Percentiles rank a stretch among this genome's conserved stretches.
Evolutionary conservation across 2,113 vertebrate species (phyloP).

Genomic region (Euleptes europaea): DNA sequence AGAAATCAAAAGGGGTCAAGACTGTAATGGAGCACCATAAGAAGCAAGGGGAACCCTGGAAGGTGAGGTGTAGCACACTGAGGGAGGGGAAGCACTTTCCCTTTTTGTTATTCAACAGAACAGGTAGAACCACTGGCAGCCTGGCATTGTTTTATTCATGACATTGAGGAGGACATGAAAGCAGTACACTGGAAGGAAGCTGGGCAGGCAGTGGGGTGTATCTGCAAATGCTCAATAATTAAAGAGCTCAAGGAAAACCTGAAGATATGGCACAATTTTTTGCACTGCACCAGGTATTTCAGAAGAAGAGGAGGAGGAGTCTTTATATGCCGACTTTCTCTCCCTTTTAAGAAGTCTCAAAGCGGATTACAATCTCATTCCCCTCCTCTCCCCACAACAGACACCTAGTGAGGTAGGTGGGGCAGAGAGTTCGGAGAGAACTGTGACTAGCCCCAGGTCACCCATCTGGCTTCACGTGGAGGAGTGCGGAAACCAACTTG

Average conservation of each 20-base stretch:
- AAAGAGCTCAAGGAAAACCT: slow-evolving; percentile 48
- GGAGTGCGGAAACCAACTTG: no score
- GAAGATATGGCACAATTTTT: slow-evolving; percentile 2
- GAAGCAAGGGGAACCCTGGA: background rate
- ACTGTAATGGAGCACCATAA: background rate
- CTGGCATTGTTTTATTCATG: slow-evolving; percentile 49
- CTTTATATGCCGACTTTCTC: no score
- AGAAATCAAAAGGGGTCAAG: slow-evolving; percentile 11
- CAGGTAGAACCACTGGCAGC: slow-evolving; percentile 1
- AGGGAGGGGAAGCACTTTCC: background rate
- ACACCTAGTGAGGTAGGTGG: no score
- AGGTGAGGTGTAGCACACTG: background rate
- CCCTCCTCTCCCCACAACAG: no score
- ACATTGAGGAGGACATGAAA: slow-evolving; percentile 38
- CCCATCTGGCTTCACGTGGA: no score
- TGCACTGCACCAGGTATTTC: slow-evolving; percentile 9
- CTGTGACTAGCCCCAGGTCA: no score
- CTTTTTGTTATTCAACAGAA: background rate
- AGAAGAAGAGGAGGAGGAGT: no score
- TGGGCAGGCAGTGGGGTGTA: slow-evolving; percentile 17
- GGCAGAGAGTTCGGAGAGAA: no score
- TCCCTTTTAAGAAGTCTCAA: no score
- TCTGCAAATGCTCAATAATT: slow-evolving; percentile 57
- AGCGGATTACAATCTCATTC: no score
- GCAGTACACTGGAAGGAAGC: slow-evolving; percentile 37